Conservation (phyloP, 2,888 invertebrate genomes). For the Drosophila anomalata region DNA sequence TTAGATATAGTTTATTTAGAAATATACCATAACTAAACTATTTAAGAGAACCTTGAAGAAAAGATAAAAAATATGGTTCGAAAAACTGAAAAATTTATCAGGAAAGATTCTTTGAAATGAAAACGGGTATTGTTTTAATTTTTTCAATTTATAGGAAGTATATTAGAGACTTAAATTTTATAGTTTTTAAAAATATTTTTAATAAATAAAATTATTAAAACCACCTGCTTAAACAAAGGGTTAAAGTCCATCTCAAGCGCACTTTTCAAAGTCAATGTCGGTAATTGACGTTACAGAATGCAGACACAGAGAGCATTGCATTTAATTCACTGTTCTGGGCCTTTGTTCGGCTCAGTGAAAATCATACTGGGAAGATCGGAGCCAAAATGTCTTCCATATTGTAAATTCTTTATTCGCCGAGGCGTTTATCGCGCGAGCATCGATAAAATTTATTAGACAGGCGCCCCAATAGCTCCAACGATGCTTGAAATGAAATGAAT, state of each 20-base stretch:
- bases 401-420: conserved; percentile 49
- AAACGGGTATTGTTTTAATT: too few species aligned
- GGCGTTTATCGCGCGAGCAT: conserved; percentile 58
- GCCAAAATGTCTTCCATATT: conserved; percentile 25
- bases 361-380: neutral
- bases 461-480: conserved; percentile 54
- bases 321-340: conserved; percentile 49
- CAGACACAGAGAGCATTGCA: conserved; percentile 22
- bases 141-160: too few species aligned
- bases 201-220: neutral
- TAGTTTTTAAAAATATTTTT: too few species aligned
- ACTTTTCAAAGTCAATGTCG: conserved; percentile 73
- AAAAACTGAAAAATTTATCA: too few species aligned
- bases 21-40: neutral
- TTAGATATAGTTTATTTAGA: too few species aligned
- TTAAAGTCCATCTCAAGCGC: conserved; percentile 27
- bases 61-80: too few species aligned
- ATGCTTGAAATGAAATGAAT: conserved; percentile 77
- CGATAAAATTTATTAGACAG: conserved; percentile 62
- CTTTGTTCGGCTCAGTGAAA: conserved; percentile 34
- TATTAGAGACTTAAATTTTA: too few species aligned
- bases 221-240: neutral
- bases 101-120: too few species aligned
- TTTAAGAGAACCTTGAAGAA: neutral
- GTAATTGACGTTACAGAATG: conserved; percentile 57